Evolutionary conservation across 1,140 invertebrate species (phyloP).

Genomic region (Oscheius sp.): DNA sequence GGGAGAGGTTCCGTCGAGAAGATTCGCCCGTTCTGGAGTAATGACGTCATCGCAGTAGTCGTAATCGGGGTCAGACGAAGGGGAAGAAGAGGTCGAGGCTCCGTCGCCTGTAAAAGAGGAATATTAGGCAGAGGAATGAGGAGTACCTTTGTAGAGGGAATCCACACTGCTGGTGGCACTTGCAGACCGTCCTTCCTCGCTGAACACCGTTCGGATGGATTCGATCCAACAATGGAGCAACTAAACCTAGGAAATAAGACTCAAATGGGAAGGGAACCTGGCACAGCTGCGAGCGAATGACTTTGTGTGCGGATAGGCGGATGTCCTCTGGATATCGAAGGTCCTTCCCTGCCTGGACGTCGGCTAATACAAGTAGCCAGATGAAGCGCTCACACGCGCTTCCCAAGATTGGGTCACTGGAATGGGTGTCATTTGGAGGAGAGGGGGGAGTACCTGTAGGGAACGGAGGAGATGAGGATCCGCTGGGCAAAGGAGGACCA

Average conservation of each 20-base stretch:
- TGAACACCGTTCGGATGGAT: slow-evolving; percentile 18
- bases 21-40: neutral
- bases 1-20: slow-evolving; percentile 11
- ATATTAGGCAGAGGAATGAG: no score
- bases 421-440: slow-evolving; percentile 10
- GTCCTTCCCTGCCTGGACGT: slow-evolving; percentile 23
- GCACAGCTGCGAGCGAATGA: slow-evolving; percentile 10
- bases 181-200: slow-evolving; percentile 27
- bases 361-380: slow-evolving; percentile 23
- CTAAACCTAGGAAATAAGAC: neutral
- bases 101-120: no score
- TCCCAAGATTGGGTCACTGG: slow-evolving; percentile 17
- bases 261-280: neutral
- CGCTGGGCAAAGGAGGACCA: slow-evolving; percentile 24
- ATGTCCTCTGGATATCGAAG: neutral
- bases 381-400: slow-evolving; percentile 30
- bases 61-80: slow-evolving; percentile 6
- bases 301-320: neutral
- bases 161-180: slow-evolving; percentile 29
- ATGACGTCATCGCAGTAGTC: slow-evolving; percentile 17
- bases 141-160: slow-evolving; percentile 10
- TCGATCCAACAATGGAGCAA: slow-evolving; percentile 34
- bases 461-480: slow-evolving; percentile 29
- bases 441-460: slow-evolving; percentile 25
- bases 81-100: slow-evolving; percentile 13